These are phyloP conservation scores for Leptinotarsa texana DNA, from an alignment of 1,140 invertebrate genomes.

Conservation along the genomic window DNA sequence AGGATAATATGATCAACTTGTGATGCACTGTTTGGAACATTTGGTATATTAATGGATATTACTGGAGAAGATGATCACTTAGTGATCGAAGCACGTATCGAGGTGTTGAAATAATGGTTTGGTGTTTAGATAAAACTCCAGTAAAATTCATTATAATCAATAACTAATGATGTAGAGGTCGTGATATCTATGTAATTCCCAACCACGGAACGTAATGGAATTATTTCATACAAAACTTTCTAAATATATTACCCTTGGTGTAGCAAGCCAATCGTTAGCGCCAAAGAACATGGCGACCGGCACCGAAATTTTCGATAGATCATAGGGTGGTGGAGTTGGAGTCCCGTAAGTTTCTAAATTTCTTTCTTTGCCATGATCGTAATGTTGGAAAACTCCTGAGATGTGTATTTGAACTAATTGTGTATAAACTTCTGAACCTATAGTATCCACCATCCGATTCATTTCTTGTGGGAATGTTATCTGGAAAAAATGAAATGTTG, in stretches of 20 bases:
- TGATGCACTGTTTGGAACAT: too few species aligned
- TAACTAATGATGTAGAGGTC: too few species aligned
- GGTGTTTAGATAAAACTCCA: too few species aligned
- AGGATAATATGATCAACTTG: too few species aligned
- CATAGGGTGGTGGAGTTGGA: constrained; percentile 60
- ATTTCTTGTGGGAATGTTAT: not conserved
- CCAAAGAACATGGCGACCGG: constrained; percentile 61
- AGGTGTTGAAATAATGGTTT: too few species aligned
- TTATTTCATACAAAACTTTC: too few species aligned
- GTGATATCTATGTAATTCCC: too few species aligned
- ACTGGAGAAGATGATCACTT: too few species aligned
- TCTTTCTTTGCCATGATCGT: constrained; percentile 64
- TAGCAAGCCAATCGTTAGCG: constrained; percentile 58
- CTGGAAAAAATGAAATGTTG: not conserved
- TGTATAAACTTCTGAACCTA: constrained; percentile 2
- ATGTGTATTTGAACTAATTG: not conserved
- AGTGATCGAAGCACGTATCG: too few species aligned
- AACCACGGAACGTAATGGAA: too few species aligned
- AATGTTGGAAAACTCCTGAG: constrained; percentile 46
- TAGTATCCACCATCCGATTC: not conserved
- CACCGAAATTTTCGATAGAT: constrained; percentile 59
- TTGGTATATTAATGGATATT: too few species aligned
- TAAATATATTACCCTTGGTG: not conserved
- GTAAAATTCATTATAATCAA: too few species aligned
- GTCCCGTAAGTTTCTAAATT: constrained; percentile 60